A percentile compares a stretch with the other conserved stretches of the same genome.
phyloP scores from a whole-genome alignment of 1,140 invertebrate species.

The Cotesia vestalis region DNA sequence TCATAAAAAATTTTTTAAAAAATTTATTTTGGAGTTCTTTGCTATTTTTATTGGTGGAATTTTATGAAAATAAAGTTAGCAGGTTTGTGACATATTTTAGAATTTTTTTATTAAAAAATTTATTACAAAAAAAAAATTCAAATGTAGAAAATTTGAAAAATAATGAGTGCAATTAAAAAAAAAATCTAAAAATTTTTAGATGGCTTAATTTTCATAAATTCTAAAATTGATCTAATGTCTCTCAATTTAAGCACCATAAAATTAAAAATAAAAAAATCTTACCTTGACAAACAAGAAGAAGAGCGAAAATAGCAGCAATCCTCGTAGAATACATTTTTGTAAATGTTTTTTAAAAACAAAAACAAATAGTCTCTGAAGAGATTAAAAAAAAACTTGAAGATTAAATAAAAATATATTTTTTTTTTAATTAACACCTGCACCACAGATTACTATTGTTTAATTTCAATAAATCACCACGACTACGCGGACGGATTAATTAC shows the following conservation, averaged over 20 bases:
- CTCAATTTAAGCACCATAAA: neutral
- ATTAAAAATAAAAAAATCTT: neutral
- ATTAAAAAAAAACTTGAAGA: neutral
- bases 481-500: slow-evolving; percentile 6
- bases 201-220: too few relatives aligned
- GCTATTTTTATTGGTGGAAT: neutral
- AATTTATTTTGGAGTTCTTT: too few relatives aligned
- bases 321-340: slow-evolving; percentile 11
- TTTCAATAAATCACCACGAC: slow-evolving; percentile 20
- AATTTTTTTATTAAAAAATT: too few relatives aligned
- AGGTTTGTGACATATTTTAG: neutral
- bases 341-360: slow-evolving; percentile 4
- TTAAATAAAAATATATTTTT: slow-evolving; percentile 2
- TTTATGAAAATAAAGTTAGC: neutral
- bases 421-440: slow-evolving; percentile 19
- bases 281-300: slow-evolving; percentile 11
- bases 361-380: neutral
- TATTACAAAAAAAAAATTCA: too few relatives aligned
- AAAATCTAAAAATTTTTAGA: too few relatives aligned
- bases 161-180: too few relatives aligned
- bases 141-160: too few relatives aligned
- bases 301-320: slow-evolving; percentile 21
- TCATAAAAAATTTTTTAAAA: too few relatives aligned
- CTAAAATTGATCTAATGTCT: too few relatives aligned
- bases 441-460: slow-evolving; percentile 14